A percentile compares a stretch with the other conserved stretches of the same genome.
Evolutionary conservation across 2,888 invertebrate genomes (phyloP).

Genomic region (Tholera decimalis): DNA sequence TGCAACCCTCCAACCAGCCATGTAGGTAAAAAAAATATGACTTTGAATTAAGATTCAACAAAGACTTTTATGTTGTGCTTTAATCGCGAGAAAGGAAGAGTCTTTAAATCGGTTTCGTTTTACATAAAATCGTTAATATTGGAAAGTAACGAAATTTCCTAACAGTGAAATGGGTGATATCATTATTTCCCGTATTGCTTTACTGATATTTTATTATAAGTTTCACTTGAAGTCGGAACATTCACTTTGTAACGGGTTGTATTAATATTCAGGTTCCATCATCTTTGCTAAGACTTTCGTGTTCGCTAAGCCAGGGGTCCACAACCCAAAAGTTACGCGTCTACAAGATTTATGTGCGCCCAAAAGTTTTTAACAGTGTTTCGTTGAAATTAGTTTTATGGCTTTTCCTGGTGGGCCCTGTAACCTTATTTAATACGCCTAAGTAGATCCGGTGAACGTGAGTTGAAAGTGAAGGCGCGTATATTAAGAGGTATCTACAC

Average conservation of each 20-base stretch:
- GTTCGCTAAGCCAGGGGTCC: slow-evolving; percentile 50
- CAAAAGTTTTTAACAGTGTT: slow-evolving; percentile 71
- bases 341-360: slow-evolving; percentile 65
- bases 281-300: slow-evolving; percentile 33
- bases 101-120: slow-evolving; percentile 10
- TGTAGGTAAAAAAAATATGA: not conserved
- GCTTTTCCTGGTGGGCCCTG: slow-evolving; percentile 54
- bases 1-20: not conserved
- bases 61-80: not conserved
- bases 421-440: slow-evolving; percentile 56
- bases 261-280: slow-evolving; percentile 42
- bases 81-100: not conserved
- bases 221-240: slow-evolving; percentile 8
- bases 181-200: slow-evolving; percentile 7
- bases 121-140: slow-evolving; percentile 11
- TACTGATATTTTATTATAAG: not conserved
- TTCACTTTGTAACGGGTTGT: slow-evolving; percentile 12
- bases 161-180: slow-evolving; percentile 13
- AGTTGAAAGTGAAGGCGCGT: slow-evolving; percentile 51
- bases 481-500: slow-evolving; percentile 42
- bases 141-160: slow-evolving; percentile 27
- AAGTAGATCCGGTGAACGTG: slow-evolving; percentile 56
- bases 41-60: not conserved
- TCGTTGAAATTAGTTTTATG: slow-evolving; percentile 69
- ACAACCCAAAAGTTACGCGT: slow-evolving; percentile 57